Evolutionary conservation across 1,140 invertebrate species (phyloP).

Genomic region (Aporrectodea caliginosa): DNA sequence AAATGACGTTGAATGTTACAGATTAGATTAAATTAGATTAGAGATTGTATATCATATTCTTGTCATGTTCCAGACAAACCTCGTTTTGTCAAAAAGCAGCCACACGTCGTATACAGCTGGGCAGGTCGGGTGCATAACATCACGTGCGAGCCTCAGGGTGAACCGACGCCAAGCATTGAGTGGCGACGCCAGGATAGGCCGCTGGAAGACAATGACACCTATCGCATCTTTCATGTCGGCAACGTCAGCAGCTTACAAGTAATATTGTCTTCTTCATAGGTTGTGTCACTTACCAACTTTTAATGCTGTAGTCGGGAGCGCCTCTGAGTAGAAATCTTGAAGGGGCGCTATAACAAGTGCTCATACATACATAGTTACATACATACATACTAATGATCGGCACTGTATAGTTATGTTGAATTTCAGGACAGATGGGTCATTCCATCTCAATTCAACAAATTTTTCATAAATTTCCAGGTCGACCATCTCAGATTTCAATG

Average conservation of each 20-base stretch:
- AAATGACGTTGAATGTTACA: too few relatives aligned
- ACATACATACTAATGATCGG: not conserved
- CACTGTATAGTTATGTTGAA: not conserved
- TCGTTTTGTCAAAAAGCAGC: conserved; percentile 38
- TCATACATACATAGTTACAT: too few relatives aligned
- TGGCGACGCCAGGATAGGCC: conserved; percentile 62
- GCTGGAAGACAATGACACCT: conserved; percentile 25
- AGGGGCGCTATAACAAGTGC: too few relatives aligned
- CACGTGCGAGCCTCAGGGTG: conserved; percentile 78
- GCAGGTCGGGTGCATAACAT: conserved; percentile 73
- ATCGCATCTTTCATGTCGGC: conserved; percentile 23
- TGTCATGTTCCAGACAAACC: conserved; percentile 38
- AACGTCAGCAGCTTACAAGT: conserved; percentile 28
- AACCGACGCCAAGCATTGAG: conserved; percentile 84
- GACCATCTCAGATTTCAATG: too few relatives aligned
- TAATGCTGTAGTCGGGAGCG: too few relatives aligned
- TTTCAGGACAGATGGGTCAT: not conserved
- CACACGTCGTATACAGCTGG: conserved; percentile 76
- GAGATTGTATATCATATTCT: too few relatives aligned
- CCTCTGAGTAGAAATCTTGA: too few relatives aligned
- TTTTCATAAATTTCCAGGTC: not conserved
- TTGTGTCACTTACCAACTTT: not conserved
- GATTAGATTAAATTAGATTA: too few relatives aligned
- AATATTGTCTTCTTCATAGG: not conserved
- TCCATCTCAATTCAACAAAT: not conserved